Evolutionary conservation across 2,888 invertebrate species (phyloP).

Genomic region (Euzetes globulus): DNA sequence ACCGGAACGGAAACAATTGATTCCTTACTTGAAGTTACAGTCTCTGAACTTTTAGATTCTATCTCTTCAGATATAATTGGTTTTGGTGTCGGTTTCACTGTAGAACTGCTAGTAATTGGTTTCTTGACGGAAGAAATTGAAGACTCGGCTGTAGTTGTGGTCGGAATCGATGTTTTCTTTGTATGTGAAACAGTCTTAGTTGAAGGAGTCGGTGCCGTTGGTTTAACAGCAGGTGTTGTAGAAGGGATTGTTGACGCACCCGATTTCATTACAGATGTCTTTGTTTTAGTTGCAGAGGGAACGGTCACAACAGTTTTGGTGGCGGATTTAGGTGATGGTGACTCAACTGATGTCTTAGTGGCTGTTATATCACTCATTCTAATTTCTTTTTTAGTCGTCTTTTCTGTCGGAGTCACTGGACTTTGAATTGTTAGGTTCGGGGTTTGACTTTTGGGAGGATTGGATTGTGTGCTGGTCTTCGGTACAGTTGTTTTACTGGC

Average conservation of each 20-base stretch:
- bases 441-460: background rate
- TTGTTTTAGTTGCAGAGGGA: background rate
- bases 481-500: background rate
- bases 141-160: background rate
- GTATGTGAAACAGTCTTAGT: too few species aligned
- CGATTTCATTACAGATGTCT: background rate
- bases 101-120: background rate
- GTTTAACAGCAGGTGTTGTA: background rate
- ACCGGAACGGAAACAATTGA: too few species aligned
- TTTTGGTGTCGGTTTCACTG: background rate
- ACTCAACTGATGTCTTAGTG: background rate
- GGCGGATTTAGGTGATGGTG: background rate
- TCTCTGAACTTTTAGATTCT: too few species aligned
- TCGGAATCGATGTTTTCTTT: background rate
- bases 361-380: constrained; percentile 23
- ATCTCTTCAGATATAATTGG: background rate
- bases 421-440: constrained; percentile 3
- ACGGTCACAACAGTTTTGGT: background rate
- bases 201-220: background rate
- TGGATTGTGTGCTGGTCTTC: background rate
- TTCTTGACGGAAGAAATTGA: background rate
- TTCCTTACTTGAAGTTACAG: too few species aligned
- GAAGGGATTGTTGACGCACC: background rate
- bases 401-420: background rate
- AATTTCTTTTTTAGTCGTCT: background rate